These are phyloP conservation scores for Maniola jurtina DNA, from an alignment of 1,140 invertebrate genomes.

Conservation along the genomic window DNA sequence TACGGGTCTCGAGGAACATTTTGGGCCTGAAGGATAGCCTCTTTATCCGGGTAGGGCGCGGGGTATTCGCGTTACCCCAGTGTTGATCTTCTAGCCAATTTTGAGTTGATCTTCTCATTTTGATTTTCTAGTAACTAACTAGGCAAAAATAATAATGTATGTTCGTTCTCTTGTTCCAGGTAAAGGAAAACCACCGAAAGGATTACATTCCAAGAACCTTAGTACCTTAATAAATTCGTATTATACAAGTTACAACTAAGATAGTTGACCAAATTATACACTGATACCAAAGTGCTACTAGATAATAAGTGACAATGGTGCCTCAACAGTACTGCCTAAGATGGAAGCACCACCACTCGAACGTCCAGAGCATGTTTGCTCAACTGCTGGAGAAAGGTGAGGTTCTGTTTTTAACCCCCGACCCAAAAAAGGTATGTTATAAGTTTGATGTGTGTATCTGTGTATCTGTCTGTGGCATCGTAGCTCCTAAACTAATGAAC, in stretches of 20 bases:
- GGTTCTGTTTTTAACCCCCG: conserved; percentile 8
- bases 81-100: too few relatives aligned
- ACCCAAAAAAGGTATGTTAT: too few relatives aligned
- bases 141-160: neutral
- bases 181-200: conserved; percentile 40
- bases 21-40: too few relatives aligned
- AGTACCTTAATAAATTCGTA: neutral
- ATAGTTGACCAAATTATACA: conserved; percentile 41
- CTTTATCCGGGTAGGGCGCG: too few relatives aligned
- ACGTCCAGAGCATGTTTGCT: conserved; percentile 93
- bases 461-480: too few relatives aligned
- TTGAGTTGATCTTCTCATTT: too few relatives aligned
- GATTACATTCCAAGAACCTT: conserved; percentile 43
- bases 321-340: conserved; percentile 93
- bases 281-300: conserved; percentile 37
- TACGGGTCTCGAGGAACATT: too few relatives aligned
- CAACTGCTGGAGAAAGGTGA: conserved; percentile 86
- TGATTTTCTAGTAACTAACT: too few relatives aligned
- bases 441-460: too few relatives aligned
- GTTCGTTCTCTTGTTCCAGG: conserved; percentile 45
- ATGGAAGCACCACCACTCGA: conserved; percentile 95
- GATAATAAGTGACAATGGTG: conserved; percentile 75
- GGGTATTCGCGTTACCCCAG: too few relatives aligned
- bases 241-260: neutral
- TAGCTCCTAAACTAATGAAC: too few relatives aligned